Evolutionary conservation across 2,113 vertebrate species (phyloP).

Genomic region (Cyanoramphus novaezelandiae): DNA sequence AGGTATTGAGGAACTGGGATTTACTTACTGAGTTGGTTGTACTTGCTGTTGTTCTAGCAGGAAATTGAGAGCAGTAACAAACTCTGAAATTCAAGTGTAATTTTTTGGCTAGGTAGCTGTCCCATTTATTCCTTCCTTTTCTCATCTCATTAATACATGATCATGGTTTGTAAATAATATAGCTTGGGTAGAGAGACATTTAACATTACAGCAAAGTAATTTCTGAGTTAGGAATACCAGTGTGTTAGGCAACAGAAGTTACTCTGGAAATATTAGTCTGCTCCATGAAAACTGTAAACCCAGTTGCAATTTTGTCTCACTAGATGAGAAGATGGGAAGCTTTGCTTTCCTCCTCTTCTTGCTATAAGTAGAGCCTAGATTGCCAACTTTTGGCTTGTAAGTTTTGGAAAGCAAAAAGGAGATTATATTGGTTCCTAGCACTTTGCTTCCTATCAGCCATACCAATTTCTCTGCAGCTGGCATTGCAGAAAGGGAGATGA

Average conservation of each 20-base stretch:
- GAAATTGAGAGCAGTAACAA: not conserved
- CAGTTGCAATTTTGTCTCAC: rapidly evolving
- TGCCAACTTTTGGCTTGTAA: not conserved
- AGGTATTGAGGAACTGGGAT: not conserved
- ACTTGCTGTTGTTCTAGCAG: not conserved
- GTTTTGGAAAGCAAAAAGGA: not conserved
- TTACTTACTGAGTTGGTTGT: not conserved
- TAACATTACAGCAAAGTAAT: not conserved
- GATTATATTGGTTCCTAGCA: not conserved
- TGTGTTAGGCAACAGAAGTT: not conserved
- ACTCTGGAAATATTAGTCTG: not conserved
- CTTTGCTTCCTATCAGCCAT: not conserved
- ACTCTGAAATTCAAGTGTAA: not conserved
- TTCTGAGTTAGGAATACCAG: not conserved
- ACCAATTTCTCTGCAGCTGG: not conserved
- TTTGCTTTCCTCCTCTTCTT: not conserved
- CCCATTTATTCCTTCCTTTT: not conserved
- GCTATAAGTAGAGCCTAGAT: not conserved
- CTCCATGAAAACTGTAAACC: not conserved
- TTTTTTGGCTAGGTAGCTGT: not conserved
- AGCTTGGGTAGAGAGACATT: not conserved
- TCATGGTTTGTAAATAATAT: not conserved
- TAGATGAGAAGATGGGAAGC: not conserved
- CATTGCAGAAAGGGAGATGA: not conserved
- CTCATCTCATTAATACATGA: not conserved